Evolutionary conservation across 2,113 vertebrate genomes (phyloP), one percentile per base, ranked within the genome.

Genomic region (Protomyctophum bolini): DNA sequence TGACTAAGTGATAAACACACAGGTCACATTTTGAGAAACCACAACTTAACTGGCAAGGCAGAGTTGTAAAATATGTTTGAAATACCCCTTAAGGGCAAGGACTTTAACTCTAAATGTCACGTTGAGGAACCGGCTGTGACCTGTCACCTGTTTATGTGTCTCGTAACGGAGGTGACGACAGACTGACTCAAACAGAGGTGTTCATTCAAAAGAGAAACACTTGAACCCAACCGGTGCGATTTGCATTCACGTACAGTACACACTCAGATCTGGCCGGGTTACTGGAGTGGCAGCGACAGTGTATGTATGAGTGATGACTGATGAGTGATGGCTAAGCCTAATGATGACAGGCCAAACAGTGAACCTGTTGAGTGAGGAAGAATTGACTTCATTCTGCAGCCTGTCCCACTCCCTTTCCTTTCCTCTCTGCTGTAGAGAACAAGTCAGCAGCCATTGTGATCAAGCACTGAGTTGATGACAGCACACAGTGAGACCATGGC

Each of bases 311-410:
- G 86, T 69, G 91, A 87, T 85, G 87, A 93, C 66, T 86, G 91
- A 92, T 85, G 87, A 93, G 68, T 86, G 91, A 92, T 21, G 66
- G 63, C 76, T 84, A 80, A 88, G 82, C 70, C 86, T 89, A 79
- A 91, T 88, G 87, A 91, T 91, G 89, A 92, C 89, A 90, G 82
- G 88, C 77, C 84, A 87, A 87, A 92, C 86, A 86, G 72, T 75
- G 75, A 84, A 15, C 74, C 65, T 71, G 91, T 73, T 89, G 91
- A 92, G 82, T 83, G 88, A 87, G 58, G 73, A 68, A 78, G 70
- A 75, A 79, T 75, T 73, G 76, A 86, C 85, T 85, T 85, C 83
- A 86, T 78, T 58, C 74, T 68, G 29, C 55, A 47, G 54, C 59
- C 15, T 50, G 63, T 70, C 60, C 52, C 14, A 21, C 65, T 15